A percentile compares a stretch with the other conserved stretches of the same genome.
phyloP scores from a whole-genome alignment of 2,113 vertebrate species.

The Fregata magnificens region DNA sequence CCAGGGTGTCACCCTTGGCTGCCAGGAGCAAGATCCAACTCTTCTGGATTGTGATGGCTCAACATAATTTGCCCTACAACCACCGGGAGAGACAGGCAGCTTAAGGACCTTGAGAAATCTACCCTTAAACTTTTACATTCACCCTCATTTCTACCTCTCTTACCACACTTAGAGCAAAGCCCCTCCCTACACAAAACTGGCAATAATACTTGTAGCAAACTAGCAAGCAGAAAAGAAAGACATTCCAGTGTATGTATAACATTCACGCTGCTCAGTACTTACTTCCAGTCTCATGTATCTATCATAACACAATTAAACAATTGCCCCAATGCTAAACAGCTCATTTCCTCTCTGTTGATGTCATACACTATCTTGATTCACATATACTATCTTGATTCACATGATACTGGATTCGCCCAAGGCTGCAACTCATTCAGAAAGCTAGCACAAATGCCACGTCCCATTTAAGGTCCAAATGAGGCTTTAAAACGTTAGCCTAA shows the following conservation, averaged over 20 bases:
- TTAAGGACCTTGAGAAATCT: background rate
- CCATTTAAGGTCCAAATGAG: background rate
- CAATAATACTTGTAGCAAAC: background rate
- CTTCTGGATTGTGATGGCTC: background rate
- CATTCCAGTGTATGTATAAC: background rate
- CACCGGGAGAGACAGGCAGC: background rate
- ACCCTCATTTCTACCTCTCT: background rate
- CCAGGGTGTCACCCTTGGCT: background rate
- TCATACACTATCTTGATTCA: background rate
- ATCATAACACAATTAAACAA: background rate
- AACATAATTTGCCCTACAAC: background rate
- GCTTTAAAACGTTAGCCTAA: background rate
- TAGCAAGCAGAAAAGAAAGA: background rate
- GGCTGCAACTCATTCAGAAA: conserved; percentile 33
- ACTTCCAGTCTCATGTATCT: background rate
- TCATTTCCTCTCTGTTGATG: background rate
- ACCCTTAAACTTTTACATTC: background rate
- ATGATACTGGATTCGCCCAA: background rate
- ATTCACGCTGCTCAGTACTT: background rate
- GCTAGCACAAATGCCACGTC: background rate
- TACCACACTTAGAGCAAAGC: background rate
- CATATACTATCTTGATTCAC: background rate
- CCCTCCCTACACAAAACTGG: background rate
- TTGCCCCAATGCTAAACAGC: background rate
- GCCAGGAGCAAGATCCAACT: background rate